These are phyloP conservation scores for Hemicrepidius hirtus DNA, from an alignment of 2,888 invertebrate species.

Conservation along the genomic window DNA sequence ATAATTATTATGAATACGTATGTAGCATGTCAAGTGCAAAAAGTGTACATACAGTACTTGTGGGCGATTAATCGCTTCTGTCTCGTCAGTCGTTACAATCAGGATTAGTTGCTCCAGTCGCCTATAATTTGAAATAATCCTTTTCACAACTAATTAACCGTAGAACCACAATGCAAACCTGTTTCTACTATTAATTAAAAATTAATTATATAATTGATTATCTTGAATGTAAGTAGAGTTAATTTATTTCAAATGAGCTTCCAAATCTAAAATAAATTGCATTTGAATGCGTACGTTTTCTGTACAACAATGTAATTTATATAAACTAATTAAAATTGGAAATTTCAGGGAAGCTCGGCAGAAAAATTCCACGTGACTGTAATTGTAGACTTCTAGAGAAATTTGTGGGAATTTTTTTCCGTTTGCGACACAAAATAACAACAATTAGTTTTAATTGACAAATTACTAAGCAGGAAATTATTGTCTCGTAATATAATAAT, in stretches of 20 bases:
- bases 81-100: conserved; percentile 5
- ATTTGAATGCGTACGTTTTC: not conserved
- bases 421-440: no score
- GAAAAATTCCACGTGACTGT: no score
- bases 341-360: no score
- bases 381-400: no score
- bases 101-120: conserved; percentile 3
- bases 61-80: conserved; percentile 6
- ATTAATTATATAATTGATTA: conserved; percentile 16
- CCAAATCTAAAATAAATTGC: not conserved
- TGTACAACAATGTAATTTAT: not conserved
- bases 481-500: no score
- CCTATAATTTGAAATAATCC: conserved; percentile 1
- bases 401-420: no score
- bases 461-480: no score
- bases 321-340: not conserved
- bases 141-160: conserved; percentile 19
- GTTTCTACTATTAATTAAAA: conserved; percentile 11
- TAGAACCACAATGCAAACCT: conserved; percentile 6
- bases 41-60: not conserved
- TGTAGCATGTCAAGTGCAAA: not conserved
- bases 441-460: no score
- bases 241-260: conserved; percentile 12
- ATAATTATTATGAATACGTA: no score
- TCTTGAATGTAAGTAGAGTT: conserved; percentile 1